Evolutionary conservation across 2,888 invertebrate genomes (phyloP).

Genomic region (Chironomus tentans): DNA sequence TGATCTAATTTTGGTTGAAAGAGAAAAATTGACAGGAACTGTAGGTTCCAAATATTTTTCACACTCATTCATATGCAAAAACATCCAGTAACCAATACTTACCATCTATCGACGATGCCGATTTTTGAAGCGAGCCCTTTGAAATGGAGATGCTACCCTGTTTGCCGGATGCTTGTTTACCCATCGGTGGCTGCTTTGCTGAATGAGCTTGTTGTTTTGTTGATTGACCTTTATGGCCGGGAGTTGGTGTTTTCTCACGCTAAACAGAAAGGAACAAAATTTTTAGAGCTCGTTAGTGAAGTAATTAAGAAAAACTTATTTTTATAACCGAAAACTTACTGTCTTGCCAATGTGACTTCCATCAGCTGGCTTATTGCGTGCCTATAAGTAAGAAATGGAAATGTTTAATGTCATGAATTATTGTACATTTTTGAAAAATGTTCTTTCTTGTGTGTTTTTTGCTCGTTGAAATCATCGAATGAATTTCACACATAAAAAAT

Average conservation of each 20-base stretch:
- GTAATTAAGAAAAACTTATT: neutral
- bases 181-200: constrained; percentile 48
- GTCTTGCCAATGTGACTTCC: constrained; percentile 47
- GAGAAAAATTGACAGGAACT: neutral
- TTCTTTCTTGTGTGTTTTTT: neutral
- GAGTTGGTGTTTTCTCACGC: constrained; percentile 44
- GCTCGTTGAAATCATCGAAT: too few relatives aligned
- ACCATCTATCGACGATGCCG: constrained; percentile 10
- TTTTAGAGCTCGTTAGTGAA: neutral
- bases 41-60: too few relatives aligned
- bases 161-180: constrained; percentile 55
- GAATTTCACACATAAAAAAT: too few relatives aligned
- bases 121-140: constrained; percentile 14
- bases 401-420: neutral
- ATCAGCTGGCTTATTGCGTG: constrained; percentile 73
- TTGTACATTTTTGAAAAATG: neutral
- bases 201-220: constrained; percentile 51
- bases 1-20: too few relatives aligned
- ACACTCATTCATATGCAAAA: too few relatives aligned
- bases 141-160: constrained; percentile 34
- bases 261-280: neutral
- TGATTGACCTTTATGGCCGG: constrained; percentile 48
- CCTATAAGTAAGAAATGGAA: constrained; percentile 45
- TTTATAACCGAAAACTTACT: too few relatives aligned
- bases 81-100: neutral